Base-by-base conservation (phyloP, 2,113 vertebrate genomes). In the Thunnus thynnus region DNA sequence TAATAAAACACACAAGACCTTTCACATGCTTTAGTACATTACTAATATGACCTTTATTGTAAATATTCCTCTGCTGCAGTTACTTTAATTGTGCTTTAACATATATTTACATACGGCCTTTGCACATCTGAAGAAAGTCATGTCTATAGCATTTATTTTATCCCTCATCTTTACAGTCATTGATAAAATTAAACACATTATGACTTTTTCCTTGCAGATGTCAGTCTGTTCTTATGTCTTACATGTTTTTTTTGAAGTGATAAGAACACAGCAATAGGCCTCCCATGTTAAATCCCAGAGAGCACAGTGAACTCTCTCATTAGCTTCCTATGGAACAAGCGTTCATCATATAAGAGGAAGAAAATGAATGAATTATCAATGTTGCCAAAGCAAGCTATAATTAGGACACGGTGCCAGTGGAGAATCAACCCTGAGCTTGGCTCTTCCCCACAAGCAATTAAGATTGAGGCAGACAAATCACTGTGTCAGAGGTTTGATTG, bases 401-500 rank as follows among this genome's bases (percentile, higher is more conserved):
- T 94, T 91, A 89, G 84, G 61, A 89, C 68, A 74, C 58, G 63
- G 79, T 87, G 84, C 73, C 90, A 90, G 66, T 57, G 58, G 65
- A 89, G 80, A 87, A 80, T 78, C 75, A 89, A 91, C 88, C 78
- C 78, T 46, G 68, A 82, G 78, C 76, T 85, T 77, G 84, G 84
- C 84, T 91, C 76, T 69, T 91, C 88, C 83, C 62, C 63, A 56
- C 16, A 73, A 82, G 86, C 89, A 91, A 93, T 95, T 94, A 93
- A 89, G 90, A 87, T 83, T 20, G 89, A 88, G 84, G 92, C 83
- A 82, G 86, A 94, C 86, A 87, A 91, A 92, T 92, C 86, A 71
- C 85, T 78, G 88, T 91, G 82, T 85, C 88, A 94, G 91, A 89
- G 92, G 72, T 88, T 94, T 93, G 94, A 94, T 89, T 76, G 80